Percentiles rank a stretch among this genome's conserved stretches.
phyloP scores from a whole-genome alignment of 2,113 vertebrate species.

The Lathamus discolor region DNA sequence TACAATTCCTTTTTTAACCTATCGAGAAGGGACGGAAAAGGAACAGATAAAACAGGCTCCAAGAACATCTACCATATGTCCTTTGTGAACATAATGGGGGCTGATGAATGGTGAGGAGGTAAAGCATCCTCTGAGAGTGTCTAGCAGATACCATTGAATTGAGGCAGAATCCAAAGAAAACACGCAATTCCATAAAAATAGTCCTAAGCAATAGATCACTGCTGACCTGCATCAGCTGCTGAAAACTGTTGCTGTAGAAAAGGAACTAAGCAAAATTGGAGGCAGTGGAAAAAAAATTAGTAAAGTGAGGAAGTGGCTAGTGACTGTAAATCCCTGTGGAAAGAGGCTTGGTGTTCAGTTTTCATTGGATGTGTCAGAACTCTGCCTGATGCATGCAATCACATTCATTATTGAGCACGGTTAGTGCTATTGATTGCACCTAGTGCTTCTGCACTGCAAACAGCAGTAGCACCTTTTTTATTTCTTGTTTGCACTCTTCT shows the following conservation, averaged over 20 bases:
- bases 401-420: background rate
- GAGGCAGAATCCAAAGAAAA: background rate
- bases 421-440: background rate
- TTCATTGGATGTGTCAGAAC: background rate
- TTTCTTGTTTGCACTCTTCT: background rate
- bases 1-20: background rate
- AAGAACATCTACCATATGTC: background rate
- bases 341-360: background rate
- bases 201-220: background rate
- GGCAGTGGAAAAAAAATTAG: background rate
- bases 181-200: background rate
- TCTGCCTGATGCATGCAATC: background rate
- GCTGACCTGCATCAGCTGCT: background rate
- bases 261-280: background rate
- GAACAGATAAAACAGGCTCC: background rate
- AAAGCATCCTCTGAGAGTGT: background rate
- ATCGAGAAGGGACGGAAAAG: background rate
- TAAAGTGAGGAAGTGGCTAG: background rate
- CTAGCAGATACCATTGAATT: background rate
- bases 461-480: background rate
- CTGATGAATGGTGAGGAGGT: background rate
- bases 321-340: background rate
- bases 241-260: background rate
- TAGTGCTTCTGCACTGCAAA: background rate
- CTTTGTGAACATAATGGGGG: background rate